Percentiles rank a stretch among this genome's conserved stretches.
Conservation (phyloP, 2,888 invertebrate species). For the Apantesis nais region DNA sequence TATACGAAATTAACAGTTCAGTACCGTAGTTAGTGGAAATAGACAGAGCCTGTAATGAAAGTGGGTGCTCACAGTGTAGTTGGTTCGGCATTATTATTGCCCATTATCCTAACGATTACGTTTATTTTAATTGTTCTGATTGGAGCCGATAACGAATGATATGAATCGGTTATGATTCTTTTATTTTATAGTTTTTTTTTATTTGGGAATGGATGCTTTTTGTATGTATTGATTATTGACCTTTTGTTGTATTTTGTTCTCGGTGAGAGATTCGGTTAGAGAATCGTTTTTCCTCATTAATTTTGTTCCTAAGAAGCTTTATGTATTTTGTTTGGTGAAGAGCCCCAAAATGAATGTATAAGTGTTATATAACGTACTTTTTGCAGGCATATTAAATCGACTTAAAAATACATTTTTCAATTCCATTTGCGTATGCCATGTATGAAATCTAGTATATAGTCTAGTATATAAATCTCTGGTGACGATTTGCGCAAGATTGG, state of each 20-base stretch:
- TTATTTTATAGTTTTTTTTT: slow-evolving; percentile 35
- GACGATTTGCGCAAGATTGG: no score
- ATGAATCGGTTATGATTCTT: slow-evolving; percentile 46
- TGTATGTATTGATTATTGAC: slow-evolving; percentile 19
- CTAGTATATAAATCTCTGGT: no score
- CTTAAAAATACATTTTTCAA: background rate
- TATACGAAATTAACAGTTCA: slow-evolving; percentile 44
- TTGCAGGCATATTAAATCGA: background rate
- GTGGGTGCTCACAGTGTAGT: slow-evolving; percentile 21
- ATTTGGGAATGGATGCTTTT: slow-evolving; percentile 19
- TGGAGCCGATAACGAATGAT: slow-evolving; percentile 51
- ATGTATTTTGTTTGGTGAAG: background rate
- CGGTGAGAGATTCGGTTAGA: background rate
- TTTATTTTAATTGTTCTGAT: slow-evolving; percentile 61
- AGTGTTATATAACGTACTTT: background rate
- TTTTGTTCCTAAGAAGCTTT: background rate
- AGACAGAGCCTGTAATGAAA: slow-evolving; percentile 40
- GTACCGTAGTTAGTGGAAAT: slow-evolving; percentile 48
- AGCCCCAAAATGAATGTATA: background rate
- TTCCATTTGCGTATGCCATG: no score
- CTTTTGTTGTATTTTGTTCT: slow-evolving; percentile 20
- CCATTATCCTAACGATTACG: slow-evolving; percentile 59
- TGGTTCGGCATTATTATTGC: slow-evolving; percentile 51
- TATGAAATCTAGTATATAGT: no score
- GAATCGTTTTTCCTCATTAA: slow-evolving; percentile 1